These are phyloP conservation scores for Heterochromis multidens DNA, from an alignment of 2,113 vertebrate genomes.

Conservation along the genomic window DNA sequence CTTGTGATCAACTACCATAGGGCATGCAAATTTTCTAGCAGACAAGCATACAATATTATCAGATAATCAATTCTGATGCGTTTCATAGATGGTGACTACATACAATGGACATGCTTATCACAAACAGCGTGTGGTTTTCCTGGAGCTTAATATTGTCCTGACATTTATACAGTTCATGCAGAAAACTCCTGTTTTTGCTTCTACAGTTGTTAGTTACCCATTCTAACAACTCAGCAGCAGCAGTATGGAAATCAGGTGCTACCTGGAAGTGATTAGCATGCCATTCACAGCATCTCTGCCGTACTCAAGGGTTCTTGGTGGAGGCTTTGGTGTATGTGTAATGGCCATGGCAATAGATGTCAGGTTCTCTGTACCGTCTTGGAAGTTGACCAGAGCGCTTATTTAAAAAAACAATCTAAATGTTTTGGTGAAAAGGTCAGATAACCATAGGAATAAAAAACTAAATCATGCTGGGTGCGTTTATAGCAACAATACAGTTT, in stretches of 20 bases:
- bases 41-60: not conserved
- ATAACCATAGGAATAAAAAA: not conserved
- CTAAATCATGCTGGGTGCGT: no score
- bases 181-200: not conserved
- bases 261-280: not conserved
- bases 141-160: not conserved
- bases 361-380: slow-evolving; percentile 60
- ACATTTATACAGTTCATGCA: not conserved
- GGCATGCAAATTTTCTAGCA: not conserved
- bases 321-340: slow-evolving; percentile 68
- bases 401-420: not conserved
- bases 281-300: not conserved
- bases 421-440: not conserved
- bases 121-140: not conserved
- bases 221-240: not conserved
- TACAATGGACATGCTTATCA: not conserved
- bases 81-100: not conserved
- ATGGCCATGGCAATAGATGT: slow-evolving; percentile 66
- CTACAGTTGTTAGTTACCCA: not conserved
- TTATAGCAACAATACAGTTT: no score
- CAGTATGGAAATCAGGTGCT: not conserved
- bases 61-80: not conserved
- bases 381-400: slow-evolving; percentile 26
- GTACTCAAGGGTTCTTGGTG: slow-evolving; percentile 72
- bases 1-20: no score